Conservation (phyloP, 1,140 invertebrate species). For the Drosophila eugracilis region DNA sequence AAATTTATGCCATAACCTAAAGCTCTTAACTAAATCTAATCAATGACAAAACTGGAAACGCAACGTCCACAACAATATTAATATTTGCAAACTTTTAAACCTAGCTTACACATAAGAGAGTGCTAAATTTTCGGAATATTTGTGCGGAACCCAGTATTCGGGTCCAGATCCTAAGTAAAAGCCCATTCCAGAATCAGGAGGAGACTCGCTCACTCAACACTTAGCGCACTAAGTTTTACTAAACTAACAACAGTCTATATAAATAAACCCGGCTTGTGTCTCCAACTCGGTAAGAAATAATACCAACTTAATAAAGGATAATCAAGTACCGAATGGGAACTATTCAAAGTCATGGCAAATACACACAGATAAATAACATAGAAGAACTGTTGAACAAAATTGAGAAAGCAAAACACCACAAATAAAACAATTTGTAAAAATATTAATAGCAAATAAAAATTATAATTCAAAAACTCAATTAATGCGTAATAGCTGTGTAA, state of each 20-base stretch:
- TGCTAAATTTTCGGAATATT: slow-evolving; percentile 32
- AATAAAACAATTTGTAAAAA: slow-evolving; percentile 66
- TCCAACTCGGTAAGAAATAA: slow-evolving; percentile 27
- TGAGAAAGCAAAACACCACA: slow-evolving; percentile 47
- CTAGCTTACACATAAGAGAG: slow-evolving; percentile 44
- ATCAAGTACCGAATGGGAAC: slow-evolving; percentile 12
- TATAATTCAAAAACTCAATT: slow-evolving; percentile 61
- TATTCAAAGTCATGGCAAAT: slow-evolving; percentile 22
- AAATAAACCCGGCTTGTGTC: slow-evolving; percentile 37
- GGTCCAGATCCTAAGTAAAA: slow-evolving; percentile 33
- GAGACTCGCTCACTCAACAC: slow-evolving; percentile 33
- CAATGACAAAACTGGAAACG: slow-evolving; percentile 68
- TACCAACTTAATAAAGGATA: slow-evolving; percentile 38
- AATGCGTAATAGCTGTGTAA: slow-evolving; percentile 17
- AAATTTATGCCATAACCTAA: slow-evolving; percentile 20
- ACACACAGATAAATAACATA: slow-evolving; percentile 38
- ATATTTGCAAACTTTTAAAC: slow-evolving; percentile 50
- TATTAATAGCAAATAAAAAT: slow-evolving; percentile 75
- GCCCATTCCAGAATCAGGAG: slow-evolving; percentile 10
- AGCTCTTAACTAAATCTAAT: slow-evolving; percentile 38
- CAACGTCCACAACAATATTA: slow-evolving; percentile 63
- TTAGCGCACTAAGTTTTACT: slow-evolving; percentile 55
- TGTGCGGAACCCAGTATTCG: slow-evolving; percentile 1
- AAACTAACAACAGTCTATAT: slow-evolving; percentile 26
- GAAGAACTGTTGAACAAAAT: slow-evolving; percentile 55